These are phyloP conservation scores for Heliconius congener DNA, from an alignment of 1,140 invertebrate genomes.

Conservation along the genomic window DNA sequence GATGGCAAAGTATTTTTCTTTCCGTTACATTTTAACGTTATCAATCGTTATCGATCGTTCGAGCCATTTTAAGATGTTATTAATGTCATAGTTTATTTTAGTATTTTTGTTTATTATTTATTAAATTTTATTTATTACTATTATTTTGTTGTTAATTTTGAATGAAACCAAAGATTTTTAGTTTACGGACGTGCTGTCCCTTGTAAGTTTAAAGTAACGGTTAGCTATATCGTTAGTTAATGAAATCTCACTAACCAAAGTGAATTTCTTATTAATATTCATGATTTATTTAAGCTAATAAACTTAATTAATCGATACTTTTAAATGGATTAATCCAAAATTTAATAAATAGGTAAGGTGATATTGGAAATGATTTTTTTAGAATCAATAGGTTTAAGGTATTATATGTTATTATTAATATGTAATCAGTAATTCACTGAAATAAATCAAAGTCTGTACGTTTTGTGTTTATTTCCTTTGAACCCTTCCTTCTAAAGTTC, in stretches of 20 bases:
- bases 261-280: constrained; percentile 36
- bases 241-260: constrained; percentile 1
- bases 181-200: constrained; percentile 22
- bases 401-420: constrained; percentile 79
- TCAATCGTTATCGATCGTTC: constrained; percentile 12
- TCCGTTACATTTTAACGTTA: background rate
- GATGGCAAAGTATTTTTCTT: constrained; percentile 53
- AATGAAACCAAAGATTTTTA: constrained; percentile 60
- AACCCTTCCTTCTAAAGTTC: background rate
- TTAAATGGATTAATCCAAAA: constrained; percentile 74
- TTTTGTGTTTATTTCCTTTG: constrained; percentile 36
- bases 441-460: constrained; percentile 74
- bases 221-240: constrained; percentile 27
- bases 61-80: constrained; percentile 46
- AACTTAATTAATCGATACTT: constrained; percentile 68
- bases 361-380: constrained; percentile 82
- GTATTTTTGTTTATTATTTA: constrained; percentile 42
- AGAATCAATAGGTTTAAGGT: constrained; percentile 78
- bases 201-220: constrained; percentile 24
- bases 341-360: constrained; percentile 77
- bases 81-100: constrained; percentile 36
- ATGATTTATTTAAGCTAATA: constrained; percentile 58
- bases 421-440: constrained; percentile 80
- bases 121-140: constrained; percentile 51
- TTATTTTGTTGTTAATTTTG: constrained; percentile 30